Conservation (phyloP, 2,888 invertebrate species). For the Strigamia crassipes region DNA sequence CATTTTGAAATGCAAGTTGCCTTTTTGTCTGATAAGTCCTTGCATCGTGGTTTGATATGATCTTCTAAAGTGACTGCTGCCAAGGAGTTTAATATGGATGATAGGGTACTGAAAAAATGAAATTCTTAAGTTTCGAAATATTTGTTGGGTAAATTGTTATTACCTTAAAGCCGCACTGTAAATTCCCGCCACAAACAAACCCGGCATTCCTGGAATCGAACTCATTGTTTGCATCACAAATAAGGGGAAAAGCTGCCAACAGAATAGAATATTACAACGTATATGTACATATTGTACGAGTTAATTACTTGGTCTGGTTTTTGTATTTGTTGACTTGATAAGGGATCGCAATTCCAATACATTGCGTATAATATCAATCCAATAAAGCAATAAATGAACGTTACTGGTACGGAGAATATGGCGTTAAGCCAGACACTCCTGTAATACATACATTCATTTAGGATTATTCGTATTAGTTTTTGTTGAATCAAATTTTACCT, state of each 20-base stretch:
- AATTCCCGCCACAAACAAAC: constrained; percentile 87
- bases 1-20: not conserved
- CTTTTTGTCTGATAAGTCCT: not conserved
- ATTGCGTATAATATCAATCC: constrained; percentile 14
- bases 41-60: not conserved
- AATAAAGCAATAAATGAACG: constrained; percentile 13
- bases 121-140: not conserved
- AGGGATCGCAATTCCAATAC: constrained; percentile 27
- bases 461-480: not conserved
- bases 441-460: not conserved
- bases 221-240: constrained; percentile 83
- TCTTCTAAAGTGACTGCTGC: constrained; percentile 26
- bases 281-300: not conserved
- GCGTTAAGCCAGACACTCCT: constrained; percentile 1
- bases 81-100: constrained; percentile 25
- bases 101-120: not conserved
- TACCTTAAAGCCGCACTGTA: constrained; percentile 84
- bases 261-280: not conserved
- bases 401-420: not conserved
- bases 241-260: constrained; percentile 70
- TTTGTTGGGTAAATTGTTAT: not conserved
- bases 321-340: constrained; percentile 1
- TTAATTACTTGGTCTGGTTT: constrained; percentile 41
- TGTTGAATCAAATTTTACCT: not conserved
- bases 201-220: constrained; percentile 76